These are phyloP conservation scores for Macaca fascicularis DNA, from an alignment of 2,113 vertebrate species.

Conservation along the genomic window T2T-MFA8v1.1 NC_088395.1:37551001-37551500, in stretches of 20 bases:
- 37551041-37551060: constrained; percentile 26
- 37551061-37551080: neutral
- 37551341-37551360: neutral
- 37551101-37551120: constrained; percentile 41
- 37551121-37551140: neutral
- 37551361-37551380: constrained; percentile 25
- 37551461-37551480: neutral
- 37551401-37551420: constrained; percentile 22
- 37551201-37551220: constrained; percentile 32
- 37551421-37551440: neutral
- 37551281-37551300: neutral
- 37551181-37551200: constrained; percentile 40
- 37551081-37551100: constrained; percentile 20
- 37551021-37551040: neutral
- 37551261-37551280: constrained; percentile 13
- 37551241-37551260: constrained; percentile 34
- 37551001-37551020: neutral
- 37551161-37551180: constrained; percentile 12
- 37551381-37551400: constrained; percentile 33
- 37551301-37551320: neutral
- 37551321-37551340: constrained; percentile 28
- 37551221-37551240: neutral
- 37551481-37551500: neutral
- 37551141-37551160: constrained; percentile 17
- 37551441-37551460: neutral